phyloP scores from a whole-genome alignment of 2,888 invertebrate genomes.

The Rhogogaster chlorosoma region DNA sequence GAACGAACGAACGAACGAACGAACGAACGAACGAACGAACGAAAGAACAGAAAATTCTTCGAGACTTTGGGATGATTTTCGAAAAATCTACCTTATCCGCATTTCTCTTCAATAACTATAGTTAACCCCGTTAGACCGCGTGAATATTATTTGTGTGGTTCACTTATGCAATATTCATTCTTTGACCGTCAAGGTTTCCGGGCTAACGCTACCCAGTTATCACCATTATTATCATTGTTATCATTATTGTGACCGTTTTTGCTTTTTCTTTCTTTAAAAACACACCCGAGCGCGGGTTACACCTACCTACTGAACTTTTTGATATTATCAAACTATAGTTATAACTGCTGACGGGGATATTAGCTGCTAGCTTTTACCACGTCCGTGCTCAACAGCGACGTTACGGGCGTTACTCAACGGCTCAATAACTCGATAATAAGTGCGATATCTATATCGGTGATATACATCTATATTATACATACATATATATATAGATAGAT shows the following conservation, averaged over 20 bases:
- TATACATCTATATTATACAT: not conserved
- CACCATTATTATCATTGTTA: no score
- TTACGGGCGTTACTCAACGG: slow-evolving; percentile 22
- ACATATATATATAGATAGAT: not conserved
- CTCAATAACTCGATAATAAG: slow-evolving; percentile 38
- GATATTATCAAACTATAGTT: slow-evolving; percentile 31
- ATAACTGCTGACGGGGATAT: not conserved
- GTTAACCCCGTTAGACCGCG: not conserved
- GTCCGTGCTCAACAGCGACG: not conserved
- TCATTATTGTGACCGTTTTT: not conserved
- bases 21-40: no score
- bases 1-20: no score
- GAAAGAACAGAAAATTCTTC: no score
- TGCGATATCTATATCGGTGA: slow-evolving; percentile 39
- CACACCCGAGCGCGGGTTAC: not conserved
- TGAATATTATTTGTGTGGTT: not conserved
- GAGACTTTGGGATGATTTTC: not conserved
- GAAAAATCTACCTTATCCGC: not conserved
- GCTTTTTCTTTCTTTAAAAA: not conserved
- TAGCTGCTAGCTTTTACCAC: slow-evolving; percentile 13
- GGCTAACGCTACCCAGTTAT: not conserved
- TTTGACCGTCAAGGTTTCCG: not conserved
- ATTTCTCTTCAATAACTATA: not conserved
- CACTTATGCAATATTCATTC: slow-evolving; percentile 9
- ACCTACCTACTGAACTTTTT: not conserved